These are phyloP conservation scores for Koerneria pararmatus DNA, from an alignment of 2,888 invertebrate genomes.

Conservation along the genomic window DNA sequence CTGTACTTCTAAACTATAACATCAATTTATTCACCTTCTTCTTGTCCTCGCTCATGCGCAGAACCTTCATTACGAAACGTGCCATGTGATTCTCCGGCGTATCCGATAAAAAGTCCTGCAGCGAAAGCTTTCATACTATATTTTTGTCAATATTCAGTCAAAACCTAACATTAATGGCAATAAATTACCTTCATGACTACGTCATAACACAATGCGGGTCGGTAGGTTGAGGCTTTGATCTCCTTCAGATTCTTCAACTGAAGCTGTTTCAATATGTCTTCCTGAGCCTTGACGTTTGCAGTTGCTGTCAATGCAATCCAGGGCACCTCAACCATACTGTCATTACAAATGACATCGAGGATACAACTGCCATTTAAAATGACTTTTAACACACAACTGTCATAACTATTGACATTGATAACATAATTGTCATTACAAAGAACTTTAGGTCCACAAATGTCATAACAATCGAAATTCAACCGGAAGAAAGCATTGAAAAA, in stretches of 20 bases:
- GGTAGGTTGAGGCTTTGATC: conserved; percentile 83
- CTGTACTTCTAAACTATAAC: not conserved
- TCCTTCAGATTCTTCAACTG: conserved; percentile 67
- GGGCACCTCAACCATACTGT: conserved; percentile 39
- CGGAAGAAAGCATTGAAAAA: too few relatives aligned
- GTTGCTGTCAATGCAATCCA: conserved; percentile 84
- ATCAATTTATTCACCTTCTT: not conserved
- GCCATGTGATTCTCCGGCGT: conserved; percentile 22
- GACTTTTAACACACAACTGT: too few relatives aligned
- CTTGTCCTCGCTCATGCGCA: conserved; percentile 14
- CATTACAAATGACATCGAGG: too few relatives aligned
- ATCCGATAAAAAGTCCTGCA: too few relatives aligned
- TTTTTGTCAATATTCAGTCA: too few relatives aligned
- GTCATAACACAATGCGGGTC: conserved; percentile 89
- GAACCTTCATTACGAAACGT: conserved; percentile 4
- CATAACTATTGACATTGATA: too few relatives aligned
- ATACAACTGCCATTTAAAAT: too few relatives aligned
- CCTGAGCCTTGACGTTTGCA: conserved; percentile 75
- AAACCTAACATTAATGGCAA: too few relatives aligned
- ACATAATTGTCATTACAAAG: too few relatives aligned
- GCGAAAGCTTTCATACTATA: too few relatives aligned
- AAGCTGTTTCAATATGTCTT: conserved; percentile 77
- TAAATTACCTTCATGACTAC: conserved; percentile 73
- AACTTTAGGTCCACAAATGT: not conserved
- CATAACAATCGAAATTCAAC: not conserved